Evolutionary conservation across 2,113 vertebrate species (phyloP), one percentile per base, ranked within the genome.

Genomic region (Chloroceryle aenea): DNA sequence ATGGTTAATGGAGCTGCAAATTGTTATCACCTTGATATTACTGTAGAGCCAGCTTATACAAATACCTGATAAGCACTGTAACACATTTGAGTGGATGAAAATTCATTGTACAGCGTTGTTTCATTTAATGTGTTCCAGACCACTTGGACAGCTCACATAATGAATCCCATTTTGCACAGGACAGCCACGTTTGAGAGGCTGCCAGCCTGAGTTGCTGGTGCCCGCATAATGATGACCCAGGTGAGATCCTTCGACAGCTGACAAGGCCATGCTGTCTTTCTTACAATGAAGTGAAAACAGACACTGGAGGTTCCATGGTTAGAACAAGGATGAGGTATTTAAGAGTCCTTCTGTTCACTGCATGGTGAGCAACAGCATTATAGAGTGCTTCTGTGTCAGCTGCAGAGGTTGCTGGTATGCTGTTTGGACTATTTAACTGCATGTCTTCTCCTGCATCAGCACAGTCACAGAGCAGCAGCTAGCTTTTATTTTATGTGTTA

Each of bases 51-150:
- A 81, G 67, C 83, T 90, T 90, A 84, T 64, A 82, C 64, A 78
- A 95, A 93, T 67, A 79, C 77, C 62, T 90, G 81, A 90, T 96
- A 96, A 95, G 80, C 16, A 1, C 55, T 23, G 27, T 71, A 59
- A 75, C 81, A 72, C 75, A 73, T 92, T 96, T 81, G 74, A 90
- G 73, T 83, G 73, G 40, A 83, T 76, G 75, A 87, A 90, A 64
- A 93, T 79, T 88, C 75, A 56, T 64, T 68, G 69, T 83, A 80
- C n/a, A 83, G 25, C 1, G 1, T 80, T 64, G 59, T 80, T 91
- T 93, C 79, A 38, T 84, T 69, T 91, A 96, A 90, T 90, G 74
- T 61, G 40, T 95, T 96, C 96, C 97, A 93, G 95, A 94, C 81
- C 68, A 53, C 86, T 95, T 87, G 78, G 89, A 88, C 80, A 77